phyloP scores from a whole-genome alignment of 2,113 vertebrate species.

The Xiphophorus maculatus region DNA sequence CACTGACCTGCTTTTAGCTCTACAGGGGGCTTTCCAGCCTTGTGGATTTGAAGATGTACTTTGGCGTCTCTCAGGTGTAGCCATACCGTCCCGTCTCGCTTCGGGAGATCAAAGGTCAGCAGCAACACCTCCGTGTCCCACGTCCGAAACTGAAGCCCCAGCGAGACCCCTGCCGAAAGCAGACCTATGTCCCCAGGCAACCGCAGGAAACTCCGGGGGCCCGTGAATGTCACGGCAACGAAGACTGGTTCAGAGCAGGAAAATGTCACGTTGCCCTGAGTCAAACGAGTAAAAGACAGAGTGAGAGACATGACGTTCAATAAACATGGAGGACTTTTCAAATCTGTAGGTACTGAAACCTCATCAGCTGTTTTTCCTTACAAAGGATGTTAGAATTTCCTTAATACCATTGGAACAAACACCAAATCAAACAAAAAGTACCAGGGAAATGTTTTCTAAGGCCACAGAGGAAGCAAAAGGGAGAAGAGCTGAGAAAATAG shows the following conservation, averaged over 20 bases:
- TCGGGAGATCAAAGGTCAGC: slow-evolving; percentile 80
- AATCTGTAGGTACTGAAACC: slow-evolving; percentile 23
- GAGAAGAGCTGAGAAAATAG: no score
- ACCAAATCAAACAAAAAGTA: slow-evolving; percentile 19
- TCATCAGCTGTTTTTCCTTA: slow-evolving; percentile 44
- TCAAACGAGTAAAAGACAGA: not conserved
- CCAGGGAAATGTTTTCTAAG: slow-evolving; percentile 31
- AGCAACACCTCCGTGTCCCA: slow-evolving; percentile 90
- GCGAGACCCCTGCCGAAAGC: slow-evolving; percentile 27
- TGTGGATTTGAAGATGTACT: slow-evolving; percentile 83
- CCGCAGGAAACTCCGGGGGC: slow-evolving; percentile 83
- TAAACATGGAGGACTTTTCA: slow-evolving; percentile 39
- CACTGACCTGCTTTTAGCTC: slow-evolving; percentile 85
- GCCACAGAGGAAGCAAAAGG: slow-evolving; percentile 9
- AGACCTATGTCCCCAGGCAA: slow-evolving; percentile 64
- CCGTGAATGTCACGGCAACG: slow-evolving; percentile 88
- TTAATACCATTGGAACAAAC: slow-evolving; percentile 51
- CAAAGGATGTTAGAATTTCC: slow-evolving; percentile 43
- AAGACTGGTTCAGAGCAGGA: slow-evolving; percentile 83
- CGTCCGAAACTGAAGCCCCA: slow-evolving; percentile 90
- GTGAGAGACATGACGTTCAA: not conserved
- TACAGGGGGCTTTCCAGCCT: slow-evolving; percentile 78
- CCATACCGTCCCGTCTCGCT: slow-evolving; percentile 74
- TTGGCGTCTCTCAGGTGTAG: slow-evolving; percentile 84
- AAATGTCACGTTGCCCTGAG: slow-evolving; percentile 88